These are phyloP conservation scores for Trachymyrmex septentrionalis DNA, from an alignment of 1,140 invertebrate species.

Conservation along the genomic window DNA sequence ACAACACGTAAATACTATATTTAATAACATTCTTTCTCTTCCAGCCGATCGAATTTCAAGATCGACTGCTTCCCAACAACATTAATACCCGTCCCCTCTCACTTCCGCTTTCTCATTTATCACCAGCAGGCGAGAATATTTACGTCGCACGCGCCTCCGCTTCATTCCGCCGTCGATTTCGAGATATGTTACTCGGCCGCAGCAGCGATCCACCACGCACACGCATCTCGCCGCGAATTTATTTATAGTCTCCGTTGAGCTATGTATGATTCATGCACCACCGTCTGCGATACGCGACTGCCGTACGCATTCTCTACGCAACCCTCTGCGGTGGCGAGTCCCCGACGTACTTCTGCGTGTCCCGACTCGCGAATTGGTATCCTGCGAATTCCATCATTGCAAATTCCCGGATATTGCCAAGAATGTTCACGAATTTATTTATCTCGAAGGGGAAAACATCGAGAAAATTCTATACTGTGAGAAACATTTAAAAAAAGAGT, in stretches of 20 bases:
- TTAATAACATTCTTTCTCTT: not conserved
- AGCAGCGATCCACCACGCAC: not conserved
- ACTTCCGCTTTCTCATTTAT: constrained; percentile 45
- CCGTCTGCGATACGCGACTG: constrained; percentile 39
- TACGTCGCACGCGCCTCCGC: constrained; percentile 28
- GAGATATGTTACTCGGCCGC: constrained; percentile 45
- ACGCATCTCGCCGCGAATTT: constrained; percentile 9
- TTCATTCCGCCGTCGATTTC: constrained; percentile 43
- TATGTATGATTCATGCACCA: constrained; percentile 55
- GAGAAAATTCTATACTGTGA: not conserved
- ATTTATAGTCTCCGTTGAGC: constrained; percentile 51
- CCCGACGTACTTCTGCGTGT: not conserved
- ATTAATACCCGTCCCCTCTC: constrained; percentile 25
- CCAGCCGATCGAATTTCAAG: constrained; percentile 21
- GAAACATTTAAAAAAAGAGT: not conserved
- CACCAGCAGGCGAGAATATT: constrained; percentile 26
- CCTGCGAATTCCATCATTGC: constrained; percentile 8
- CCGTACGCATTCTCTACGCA: constrained; percentile 20
- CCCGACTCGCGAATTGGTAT: constrained; percentile 20
- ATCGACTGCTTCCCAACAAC: constrained; percentile 3
- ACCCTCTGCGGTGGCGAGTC: constrained; percentile 3
- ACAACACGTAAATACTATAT: not conserved
- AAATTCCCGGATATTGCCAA: constrained; percentile 1
- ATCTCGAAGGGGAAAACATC: not conserved
- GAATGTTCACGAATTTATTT: not conserved